phyloP scores from a whole-genome alignment of 1,140 invertebrate species.

The Araneus ventricosus region DNA sequence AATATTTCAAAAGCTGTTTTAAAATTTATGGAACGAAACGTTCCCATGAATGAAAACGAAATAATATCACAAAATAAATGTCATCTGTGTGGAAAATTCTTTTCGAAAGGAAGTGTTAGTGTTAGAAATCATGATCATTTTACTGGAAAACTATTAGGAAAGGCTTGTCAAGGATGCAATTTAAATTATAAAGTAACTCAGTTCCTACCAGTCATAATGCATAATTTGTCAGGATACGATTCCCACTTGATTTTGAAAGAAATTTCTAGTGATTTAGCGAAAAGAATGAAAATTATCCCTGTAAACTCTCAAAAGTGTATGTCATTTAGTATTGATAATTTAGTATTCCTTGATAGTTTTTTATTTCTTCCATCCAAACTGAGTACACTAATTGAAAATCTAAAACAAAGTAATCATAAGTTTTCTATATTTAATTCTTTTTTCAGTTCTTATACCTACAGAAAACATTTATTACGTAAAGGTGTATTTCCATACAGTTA shows the following conservation, averaged over 20 bases:
- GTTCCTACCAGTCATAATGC: slow-evolving; percentile 12
- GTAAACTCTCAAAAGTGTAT: slow-evolving; percentile 29
- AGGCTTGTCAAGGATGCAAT: slow-evolving; percentile 26
- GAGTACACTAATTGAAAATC: too few relatives aligned
- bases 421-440: too few relatives aligned
- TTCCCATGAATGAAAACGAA: background rate
- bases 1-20: slow-evolving; percentile 37
- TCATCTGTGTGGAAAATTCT: slow-evolving; percentile 20
- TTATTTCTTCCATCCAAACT: too few relatives aligned
- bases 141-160: background rate
- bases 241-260: slow-evolving; percentile 45
- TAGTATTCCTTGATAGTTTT: too few relatives aligned
- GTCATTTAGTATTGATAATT: slow-evolving; percentile 22
- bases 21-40: background rate
- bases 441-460: too few relatives aligned
- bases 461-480: too few relatives aligned
- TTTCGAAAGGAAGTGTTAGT: background rate
- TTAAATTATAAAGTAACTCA: slow-evolving; percentile 38
- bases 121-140: slow-evolving; percentile 6
- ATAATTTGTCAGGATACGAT: slow-evolving; percentile 35
- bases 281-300: slow-evolving; percentile 37
- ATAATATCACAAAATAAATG: background rate
- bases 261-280: slow-evolving; percentile 1
- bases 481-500: too few relatives aligned
- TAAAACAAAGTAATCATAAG: too few relatives aligned